Percentiles rank a stretch among this genome's conserved stretches.
Evolutionary conservation across 2,113 vertebrate genomes (phyloP).

Genomic region (Onychostruthus taczanowskii): DNA sequence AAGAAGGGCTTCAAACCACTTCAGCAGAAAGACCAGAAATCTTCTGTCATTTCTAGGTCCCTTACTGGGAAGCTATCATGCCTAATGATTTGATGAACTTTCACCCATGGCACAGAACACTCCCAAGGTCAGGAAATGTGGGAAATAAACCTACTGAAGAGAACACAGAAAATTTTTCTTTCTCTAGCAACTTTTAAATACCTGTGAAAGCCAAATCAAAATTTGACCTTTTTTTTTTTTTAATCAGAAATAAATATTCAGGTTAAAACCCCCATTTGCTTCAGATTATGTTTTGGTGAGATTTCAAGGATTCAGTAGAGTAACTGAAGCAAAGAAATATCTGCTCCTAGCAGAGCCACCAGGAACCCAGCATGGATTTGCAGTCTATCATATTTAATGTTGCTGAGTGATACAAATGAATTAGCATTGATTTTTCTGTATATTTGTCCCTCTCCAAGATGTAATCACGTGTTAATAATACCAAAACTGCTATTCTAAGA

Average conservation of each 20-base stretch:
- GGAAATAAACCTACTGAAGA: background rate
- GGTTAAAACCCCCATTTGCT: background rate
- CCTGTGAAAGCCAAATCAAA: background rate
- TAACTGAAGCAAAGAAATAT: background rate
- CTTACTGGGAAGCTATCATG: background rate
- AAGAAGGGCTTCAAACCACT: background rate
- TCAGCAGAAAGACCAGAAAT: background rate
- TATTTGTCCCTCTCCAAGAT: background rate
- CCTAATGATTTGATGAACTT: background rate
- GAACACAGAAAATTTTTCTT: background rate
- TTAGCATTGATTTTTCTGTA: slow-evolving; percentile 40
- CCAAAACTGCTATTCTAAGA: background rate
- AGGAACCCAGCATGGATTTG: background rate
- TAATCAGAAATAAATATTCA: background rate
- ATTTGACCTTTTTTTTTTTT: background rate
- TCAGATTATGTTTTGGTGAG: background rate
- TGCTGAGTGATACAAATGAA: slow-evolving; percentile 19
- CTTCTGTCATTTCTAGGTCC: background rate
- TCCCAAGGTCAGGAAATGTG: background rate
- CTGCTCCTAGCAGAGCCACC: background rate
- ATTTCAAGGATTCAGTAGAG: background rate
- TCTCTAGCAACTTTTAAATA: background rate
- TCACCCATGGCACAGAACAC: background rate
- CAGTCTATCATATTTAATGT: background rate
- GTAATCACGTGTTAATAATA: slow-evolving; percentile 32